Base-by-base conservation (phyloP, 2,113 vertebrate species). In the Sigmodon hispidus region DNA sequence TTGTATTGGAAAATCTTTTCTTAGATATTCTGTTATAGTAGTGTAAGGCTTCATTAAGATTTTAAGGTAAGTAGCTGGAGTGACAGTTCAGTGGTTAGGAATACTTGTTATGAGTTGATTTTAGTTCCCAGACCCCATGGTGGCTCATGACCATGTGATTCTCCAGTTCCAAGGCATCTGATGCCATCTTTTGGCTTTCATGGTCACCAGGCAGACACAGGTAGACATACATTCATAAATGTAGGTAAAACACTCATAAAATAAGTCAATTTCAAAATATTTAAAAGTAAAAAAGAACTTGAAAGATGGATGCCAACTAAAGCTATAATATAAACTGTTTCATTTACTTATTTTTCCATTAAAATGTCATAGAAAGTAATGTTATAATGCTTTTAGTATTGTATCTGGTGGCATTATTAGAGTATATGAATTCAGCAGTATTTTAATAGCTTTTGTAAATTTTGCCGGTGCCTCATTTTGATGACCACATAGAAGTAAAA, bases 321-420 rank as follows among this genome's bases (percentile, higher is more conserved):
- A 96, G 26, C 16, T n/a, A 34, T 2, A 61, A 73, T 55, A 76
- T 29, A 94, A 77, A 61, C 43, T 93, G 94, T 90, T 94, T 85
- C 81, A 17, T 87, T 72, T 88, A 97, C 90, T 96, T 31, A 73
- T 40, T 73, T 22, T 76, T 4, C 55, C 16, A 91, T 80, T 92
- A 48, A n/a, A 89, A 94, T 96, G 90, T 79, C 93, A 90, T 29
- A 93, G 45, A 96, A 67, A 96, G 63, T 50, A 83, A 63, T 96
- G 94, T 93, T 93, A 96, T 16, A 65, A 88, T 92, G 17, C 29
- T 89, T 5, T 93, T 96, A 29, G 77, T 43, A 31, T 91, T 76
- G 93, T 2, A 90, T n/a, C 65, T 91, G 81, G 13, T 19, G 8
- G n/a, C 90, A 52, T 87, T 45, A 52, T 63, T 67, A 31, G 43